These are phyloP conservation scores for Aphidius ervi DNA, from an alignment of 1,140 invertebrate genomes.

Conservation along the genomic window DNA sequence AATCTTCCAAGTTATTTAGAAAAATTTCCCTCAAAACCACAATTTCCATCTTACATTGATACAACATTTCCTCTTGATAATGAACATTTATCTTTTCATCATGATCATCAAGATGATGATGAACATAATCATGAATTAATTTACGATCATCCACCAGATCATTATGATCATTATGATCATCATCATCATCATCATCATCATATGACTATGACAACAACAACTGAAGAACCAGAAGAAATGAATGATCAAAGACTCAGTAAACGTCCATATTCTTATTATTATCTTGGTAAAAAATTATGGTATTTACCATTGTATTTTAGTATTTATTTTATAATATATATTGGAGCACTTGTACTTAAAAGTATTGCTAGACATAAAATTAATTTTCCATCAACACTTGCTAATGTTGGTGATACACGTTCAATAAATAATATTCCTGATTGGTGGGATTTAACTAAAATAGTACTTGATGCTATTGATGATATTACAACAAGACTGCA, in stretches of 20 bases:
- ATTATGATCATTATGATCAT: constrained; percentile 35
- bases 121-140: constrained; percentile 43
- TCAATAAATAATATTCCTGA: constrained; percentile 4
- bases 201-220: constrained; percentile 34
- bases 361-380: constrained; percentile 75
- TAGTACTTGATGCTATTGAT: constrained; percentile 34
- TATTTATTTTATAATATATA: constrained; percentile 78
- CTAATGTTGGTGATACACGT: constrained; percentile 29
- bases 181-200: no score
- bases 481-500: neutral
- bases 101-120: constrained; percentile 46
- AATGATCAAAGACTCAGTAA: constrained; percentile 66
- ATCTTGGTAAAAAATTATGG: constrained; percentile 75
- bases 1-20: constrained; percentile 26
- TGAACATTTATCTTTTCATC: constrained; percentile 22
- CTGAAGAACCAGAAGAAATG: constrained; percentile 52
- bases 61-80: constrained; percentile 22
- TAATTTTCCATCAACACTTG: constrained; percentile 45
- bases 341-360: constrained; percentile 72
- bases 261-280: constrained; percentile 73
- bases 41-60: constrained; percentile 17
- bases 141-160: constrained; percentile 42
- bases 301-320: constrained; percentile 80
- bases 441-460: constrained; percentile 33
- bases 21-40: constrained; percentile 31